Base-by-base conservation (phyloP, 2,113 vertebrate genomes). In the Mormyrus iriodes region DNA sequence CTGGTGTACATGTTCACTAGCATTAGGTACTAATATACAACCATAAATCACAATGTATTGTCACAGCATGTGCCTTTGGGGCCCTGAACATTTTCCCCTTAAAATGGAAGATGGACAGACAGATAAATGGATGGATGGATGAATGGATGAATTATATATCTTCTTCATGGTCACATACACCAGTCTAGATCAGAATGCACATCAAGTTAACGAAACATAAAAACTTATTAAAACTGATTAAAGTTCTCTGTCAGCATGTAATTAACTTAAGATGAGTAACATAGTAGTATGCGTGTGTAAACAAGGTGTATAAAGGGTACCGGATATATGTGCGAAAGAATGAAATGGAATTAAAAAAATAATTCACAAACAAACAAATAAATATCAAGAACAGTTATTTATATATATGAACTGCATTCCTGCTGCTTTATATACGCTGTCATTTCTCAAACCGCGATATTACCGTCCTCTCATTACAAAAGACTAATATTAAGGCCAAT, bases 51-150 rank as follows among this genome's bases (percentile, higher is more conserved):
- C 61, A 4, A 31, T 69, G 61, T 13, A 27, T 2, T n/a, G 1
- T 3, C 7, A 9, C 21, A 9, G 24, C 9, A 3, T 10, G 24
- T 7, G 7, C 7, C 3, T 65, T 31, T n/a, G 27, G 10, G 10
- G 27, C 61, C 10, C 27, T 65, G 9, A 31, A 13, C 13, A 31
- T 69, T 31, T 31, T 13, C 27, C n/a, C 61, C 27, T n/a, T 69
- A 69, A 49, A 42, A 49, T 4, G 21, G 7, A 21, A 85, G 82
- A 85, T 27, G 46, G 46, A 85, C 44, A 49, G 21, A 49, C 82
- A 85, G 21, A 49, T n/a, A 42, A 94, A 95, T 95, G 93, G 92
- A 93, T 93, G 94, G 94, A 95, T 93, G 92, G 92, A 93, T 91
- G 90, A 91, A 90, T 92, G 91, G 94, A 95, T 94, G 93, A 92